Conservation (phyloP, 2,888 invertebrate species). For the Endomychus coccineus region DNA sequence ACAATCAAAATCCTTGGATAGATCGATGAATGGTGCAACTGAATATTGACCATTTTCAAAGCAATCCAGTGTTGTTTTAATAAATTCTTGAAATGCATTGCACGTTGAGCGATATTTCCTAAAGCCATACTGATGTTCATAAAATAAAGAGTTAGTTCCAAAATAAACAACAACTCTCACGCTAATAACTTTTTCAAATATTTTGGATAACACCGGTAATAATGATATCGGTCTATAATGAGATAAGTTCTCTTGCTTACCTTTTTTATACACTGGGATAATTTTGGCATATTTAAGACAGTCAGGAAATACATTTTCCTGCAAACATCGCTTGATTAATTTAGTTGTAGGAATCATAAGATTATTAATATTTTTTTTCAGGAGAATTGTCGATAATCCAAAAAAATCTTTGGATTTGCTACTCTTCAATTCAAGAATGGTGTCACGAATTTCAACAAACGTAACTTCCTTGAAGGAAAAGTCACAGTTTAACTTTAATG, state of each 20-base stretch:
- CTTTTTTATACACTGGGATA: constrained; percentile 18
- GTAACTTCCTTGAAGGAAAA: constrained; percentile 5
- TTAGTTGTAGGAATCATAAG: constrained; percentile 9
- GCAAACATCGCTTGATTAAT: constrained; percentile 13
- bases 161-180: constrained; percentile 4
- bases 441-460: constrained; percentile 7
- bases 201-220: constrained; percentile 14
- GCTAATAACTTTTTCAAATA: constrained; percentile 12
- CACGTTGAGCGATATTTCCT: too few species aligned
- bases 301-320: constrained; percentile 14
- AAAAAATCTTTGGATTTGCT: constrained; percentile 10
- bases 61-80: too few species aligned
- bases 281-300: constrained; percentile 17
- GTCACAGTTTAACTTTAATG: neutral
- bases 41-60: too few species aligned
- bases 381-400: constrained; percentile 5
- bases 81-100: too few species aligned
- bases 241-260: constrained; percentile 6
- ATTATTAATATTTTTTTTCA: constrained; percentile 11
- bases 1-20: too few species aligned
- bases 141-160: constrained; percentile 13
- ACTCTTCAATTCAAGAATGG: constrained; percentile 1
- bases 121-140: too few species aligned
- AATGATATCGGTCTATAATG: constrained; percentile 13
- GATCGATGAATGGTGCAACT: too few species aligned